Evolutionary conservation across 2,888 invertebrate species (phyloP), one percentile per base, ranked within the genome.

Genomic region (Rambutsinella grinnellia): DNA sequence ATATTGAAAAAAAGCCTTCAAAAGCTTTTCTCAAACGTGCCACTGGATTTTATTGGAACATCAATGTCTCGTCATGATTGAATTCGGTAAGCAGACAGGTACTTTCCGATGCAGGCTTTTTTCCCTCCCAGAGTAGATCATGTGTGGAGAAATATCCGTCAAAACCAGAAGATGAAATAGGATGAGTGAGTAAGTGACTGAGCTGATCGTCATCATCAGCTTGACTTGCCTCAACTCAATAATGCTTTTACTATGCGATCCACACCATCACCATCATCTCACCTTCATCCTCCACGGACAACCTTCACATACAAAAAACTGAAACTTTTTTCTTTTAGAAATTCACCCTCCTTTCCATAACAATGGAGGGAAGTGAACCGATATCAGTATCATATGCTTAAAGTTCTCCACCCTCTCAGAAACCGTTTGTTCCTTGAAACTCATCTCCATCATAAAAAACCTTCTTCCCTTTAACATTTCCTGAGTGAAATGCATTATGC

Each of bases 101-200:
- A 72, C 72, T 72, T 71, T n/a, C 57, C 23, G 58, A 72, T 72
- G 72, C 65, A 71, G 60, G 68, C 68, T 57, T 56, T 53, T 70
- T 62, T 62, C 47, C 53, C 56, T 19, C 68, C 58, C 47, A 15
- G n/a, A 44, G n/a, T n/a, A 36, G n/a, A 36, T 3, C 13, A 15
- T 68, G 46, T n/a, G n/a, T n/a, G 58, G 19, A 24, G 15, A 47
- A 70, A 62, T n/a, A 68, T 72, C 72, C 72, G 72, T 72, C 72
- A 72, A 72, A 72, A 60, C 66, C 72, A 72, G 72, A 72, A 26
- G 53, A 63, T 47, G 28, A 62, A 51, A 54, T 36, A 54, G 23
- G 17, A 56, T 56, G 36, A 21, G 69, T 47, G 27, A 60, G 44
- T 28, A 10, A n/a, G 26, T 27, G 6, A 3, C 3, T 27, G 49